Evolutionary conservation across 2,113 vertebrate genomes (phyloP).

Genomic region (Peromyscus californicus): DNA sequence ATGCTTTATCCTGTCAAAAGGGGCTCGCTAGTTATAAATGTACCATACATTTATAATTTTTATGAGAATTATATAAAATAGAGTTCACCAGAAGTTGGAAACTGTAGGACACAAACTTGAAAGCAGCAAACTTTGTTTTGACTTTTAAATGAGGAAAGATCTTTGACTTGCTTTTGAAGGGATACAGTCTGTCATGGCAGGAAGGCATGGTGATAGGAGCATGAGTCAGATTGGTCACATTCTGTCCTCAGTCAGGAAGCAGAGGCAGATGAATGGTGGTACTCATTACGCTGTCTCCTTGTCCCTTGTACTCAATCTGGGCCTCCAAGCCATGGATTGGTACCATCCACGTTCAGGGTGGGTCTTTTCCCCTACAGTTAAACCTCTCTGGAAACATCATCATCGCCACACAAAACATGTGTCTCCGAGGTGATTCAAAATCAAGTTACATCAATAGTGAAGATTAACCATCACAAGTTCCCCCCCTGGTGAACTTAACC

Average conservation of each 20-base stretch:
- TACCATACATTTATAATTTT: not conserved
- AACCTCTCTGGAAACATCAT: not conserved
- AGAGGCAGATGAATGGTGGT: not conserved
- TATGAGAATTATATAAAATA: constrained; percentile 21
- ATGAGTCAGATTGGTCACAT: not conserved
- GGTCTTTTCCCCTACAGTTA: not conserved
- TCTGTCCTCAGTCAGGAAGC: not conserved
- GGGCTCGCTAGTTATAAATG: constrained; percentile 5
- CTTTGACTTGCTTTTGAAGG: not conserved
- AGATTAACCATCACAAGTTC: not conserved
- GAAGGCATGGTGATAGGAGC: not conserved
- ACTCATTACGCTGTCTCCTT: not conserved
- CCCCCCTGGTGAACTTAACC: not conserved
- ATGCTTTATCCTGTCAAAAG: not conserved
- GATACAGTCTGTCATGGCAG: not conserved
- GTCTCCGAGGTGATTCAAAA: not conserved
- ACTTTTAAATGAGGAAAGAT: not conserved
- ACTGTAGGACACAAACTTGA: not conserved
- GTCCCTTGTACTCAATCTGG: not conserved
- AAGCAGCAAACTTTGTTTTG: not conserved
- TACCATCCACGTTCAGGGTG: not conserved
- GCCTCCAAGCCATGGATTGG: not conserved
- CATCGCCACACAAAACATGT: not conserved
- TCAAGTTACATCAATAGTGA: not conserved
- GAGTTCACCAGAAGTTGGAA: constrained; percentile 41